These are phyloP conservation scores for Onychomys leucogaster DNA, from an alignment of 2,797 vertebrate genomes.

Conservation along the genomic window DNA sequence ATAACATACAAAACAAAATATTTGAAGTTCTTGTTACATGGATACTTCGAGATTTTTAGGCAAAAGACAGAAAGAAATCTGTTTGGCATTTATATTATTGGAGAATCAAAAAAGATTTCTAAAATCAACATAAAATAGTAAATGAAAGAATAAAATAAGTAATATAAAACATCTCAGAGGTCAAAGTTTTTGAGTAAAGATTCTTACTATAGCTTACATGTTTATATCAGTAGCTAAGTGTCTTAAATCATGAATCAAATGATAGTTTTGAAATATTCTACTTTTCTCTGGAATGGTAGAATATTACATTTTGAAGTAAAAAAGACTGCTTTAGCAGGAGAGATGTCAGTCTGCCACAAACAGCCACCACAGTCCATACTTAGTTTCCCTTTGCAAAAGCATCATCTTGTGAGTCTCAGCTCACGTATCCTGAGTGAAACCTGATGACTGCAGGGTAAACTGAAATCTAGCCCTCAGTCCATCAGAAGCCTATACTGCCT, in stretches of 20 bases:
- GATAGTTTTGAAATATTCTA: slow-evolving; percentile 49
- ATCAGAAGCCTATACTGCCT: neutral
- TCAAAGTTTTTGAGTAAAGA: slow-evolving; percentile 44
- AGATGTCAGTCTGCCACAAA: neutral
- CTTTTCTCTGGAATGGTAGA: neutral
- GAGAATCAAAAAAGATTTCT: slow-evolving; percentile 10
- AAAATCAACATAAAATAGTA: slow-evolving; percentile 21
- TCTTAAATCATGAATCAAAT: slow-evolving; percentile 55
- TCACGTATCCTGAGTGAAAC: neutral
- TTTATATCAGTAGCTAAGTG: slow-evolving; percentile 33
- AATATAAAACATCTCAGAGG: neutral
- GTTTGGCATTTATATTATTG: slow-evolving; percentile 22
- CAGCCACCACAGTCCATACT: neutral
- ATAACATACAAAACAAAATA: slow-evolving; percentile 32
- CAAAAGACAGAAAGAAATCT: slow-evolving; percentile 39
- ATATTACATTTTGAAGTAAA: slow-evolving; percentile 42
- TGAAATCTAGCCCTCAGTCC: slow-evolving; percentile 29
- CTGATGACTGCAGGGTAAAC: neutral
- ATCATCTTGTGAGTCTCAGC: neutral
- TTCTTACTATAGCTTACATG: neutral
- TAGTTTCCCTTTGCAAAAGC: neutral
- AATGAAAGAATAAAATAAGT: slow-evolving; percentile 23
- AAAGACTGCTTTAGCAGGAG: neutral
- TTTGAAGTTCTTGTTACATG: neutral
- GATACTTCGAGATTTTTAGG: neutral